These are phyloP conservation scores for Wiebesia pumilae DNA, from an alignment of 1,140 invertebrate genomes.

Conservation along the genomic window DNA sequence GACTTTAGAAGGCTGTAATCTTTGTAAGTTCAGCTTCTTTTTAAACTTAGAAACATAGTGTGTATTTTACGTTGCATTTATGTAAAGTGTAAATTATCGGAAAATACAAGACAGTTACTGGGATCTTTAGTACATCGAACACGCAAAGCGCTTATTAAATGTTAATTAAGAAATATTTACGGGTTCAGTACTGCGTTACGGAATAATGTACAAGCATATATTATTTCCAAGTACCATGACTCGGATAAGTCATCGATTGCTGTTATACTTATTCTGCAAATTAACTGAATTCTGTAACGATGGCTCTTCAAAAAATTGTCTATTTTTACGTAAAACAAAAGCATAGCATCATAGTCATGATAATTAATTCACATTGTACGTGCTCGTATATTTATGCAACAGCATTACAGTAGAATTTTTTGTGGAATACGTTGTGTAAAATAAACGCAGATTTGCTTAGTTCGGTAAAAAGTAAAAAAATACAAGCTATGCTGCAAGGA, in stretches of 20 bases:
- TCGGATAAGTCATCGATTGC: neutral
- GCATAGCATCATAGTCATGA: neutral
- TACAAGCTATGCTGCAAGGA: neutral
- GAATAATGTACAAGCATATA: neutral
- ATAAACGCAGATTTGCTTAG: neutral
- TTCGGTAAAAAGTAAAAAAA: neutral
- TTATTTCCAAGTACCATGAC: no score
- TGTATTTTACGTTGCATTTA: neutral
- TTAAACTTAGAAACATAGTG: neutral
- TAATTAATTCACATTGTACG: neutral
- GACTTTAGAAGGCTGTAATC: neutral
- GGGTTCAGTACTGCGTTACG: neutral
- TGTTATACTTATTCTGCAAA: neutral
- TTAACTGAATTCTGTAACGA: neutral
- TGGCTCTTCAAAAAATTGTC: neutral
- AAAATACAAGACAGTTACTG: neutral
- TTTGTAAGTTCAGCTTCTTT: conserved; percentile 6
- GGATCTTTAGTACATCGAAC: neutral
- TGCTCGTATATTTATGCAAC: neutral
- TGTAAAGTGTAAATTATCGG: neutral
- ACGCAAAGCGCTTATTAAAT: neutral
- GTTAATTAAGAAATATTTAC: neutral
- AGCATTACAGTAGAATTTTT: neutral
- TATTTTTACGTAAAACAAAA: neutral
- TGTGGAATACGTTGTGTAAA: neutral